Evolutionary conservation across 1,140 invertebrate genomes (phyloP), one percentile per base, ranked within the genome.

Genomic region (Brachystomella parvula): DNA sequence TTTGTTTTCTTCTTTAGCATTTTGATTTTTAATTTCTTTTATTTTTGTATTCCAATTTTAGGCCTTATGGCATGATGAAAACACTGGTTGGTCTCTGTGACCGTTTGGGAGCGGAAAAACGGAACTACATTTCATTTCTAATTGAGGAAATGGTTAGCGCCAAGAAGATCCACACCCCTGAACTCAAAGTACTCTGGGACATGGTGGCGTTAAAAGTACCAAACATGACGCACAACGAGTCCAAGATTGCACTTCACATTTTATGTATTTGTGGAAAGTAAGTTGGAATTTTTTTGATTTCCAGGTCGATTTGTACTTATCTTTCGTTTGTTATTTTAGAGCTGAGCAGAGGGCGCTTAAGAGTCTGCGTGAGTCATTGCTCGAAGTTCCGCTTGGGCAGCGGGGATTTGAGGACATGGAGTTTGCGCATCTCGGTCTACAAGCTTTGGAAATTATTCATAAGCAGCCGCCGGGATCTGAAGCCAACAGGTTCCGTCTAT

Each of bases 371-470:
- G 49, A 53, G 3, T 24, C 49, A 26, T 24, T 53, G 49, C 6
- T 53, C 12, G 49, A 53, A 15, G 49, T 53, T 6, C 12, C 21
- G 12, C 49, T 53, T 24, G 49, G 49, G 9, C 12, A 53, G 24
- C 49, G 49, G 12, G 49, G 49, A 53, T 15, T 24, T 53, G 6
- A 53, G 49, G 49, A 53, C 24, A 15, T 53, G 49, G 49, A 53
- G 24, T 24, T 53, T 24, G 49, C 9, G 24, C 49, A 53, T 53
- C 49, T 53, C 6, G 49, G 49, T 53, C 21, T 53, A 15, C 49
- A 19, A 44, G 39, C 9, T 44, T 12, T 12, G 39, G 39, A 44
- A 12, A 44, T 44, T 12, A 44, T 44, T 44, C n/a, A 44, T 12
- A 44, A 44, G 6, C 19, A 39, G 35, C 35, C 6, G 35, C 19